A percentile compares a stretch with the other conserved stretches of the same genome.
These are phyloP conservation scores for Teinopalpus imperialis DNA, from an alignment of 2,888 invertebrate genomes.

Conservation along the genomic window DNA sequence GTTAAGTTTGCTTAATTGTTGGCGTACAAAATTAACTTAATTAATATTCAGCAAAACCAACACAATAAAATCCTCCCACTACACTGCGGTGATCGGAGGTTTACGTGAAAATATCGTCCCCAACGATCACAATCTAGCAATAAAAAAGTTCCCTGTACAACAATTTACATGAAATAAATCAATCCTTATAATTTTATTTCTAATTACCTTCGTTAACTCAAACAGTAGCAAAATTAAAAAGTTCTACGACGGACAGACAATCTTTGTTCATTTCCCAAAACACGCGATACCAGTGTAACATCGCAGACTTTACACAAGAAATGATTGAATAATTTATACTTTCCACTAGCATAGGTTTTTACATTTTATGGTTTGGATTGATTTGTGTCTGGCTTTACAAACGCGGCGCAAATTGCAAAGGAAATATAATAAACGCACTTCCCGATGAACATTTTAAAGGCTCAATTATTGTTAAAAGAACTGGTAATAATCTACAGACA, in stretches of 20 bases:
- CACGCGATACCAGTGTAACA: slow-evolving; percentile 61
- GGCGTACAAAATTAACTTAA: slow-evolving; percentile 31
- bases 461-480: not conserved
- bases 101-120: slow-evolving; percentile 7
- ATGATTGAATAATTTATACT: slow-evolving; percentile 65
- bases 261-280: slow-evolving; percentile 42
- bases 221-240: slow-evolving; percentile 41
- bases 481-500: not conserved
- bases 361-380: slow-evolving; percentile 46
- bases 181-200: slow-evolving; percentile 13
- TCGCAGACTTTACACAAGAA: slow-evolving; percentile 57
- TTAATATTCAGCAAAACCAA: slow-evolving; percentile 21
- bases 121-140: not conserved
- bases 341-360: slow-evolving; percentile 50
- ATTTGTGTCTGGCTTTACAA: slow-evolving; percentile 40
- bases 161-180: slow-evolving; percentile 16
- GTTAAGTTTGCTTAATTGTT: slow-evolving; percentile 52
- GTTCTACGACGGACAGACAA: slow-evolving; percentile 33
- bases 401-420: slow-evolving; percentile 14
- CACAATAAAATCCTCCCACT: slow-evolving; percentile 22
- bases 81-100: not conserved
- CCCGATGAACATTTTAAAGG: slow-evolving; percentile 1
- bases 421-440: slow-evolving; percentile 19
- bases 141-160: not conserved
- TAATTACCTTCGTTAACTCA: slow-evolving; percentile 22